These are phyloP conservation scores for Trichechus manatus DNA, from an alignment of 2,113 vertebrate species.

Conservation along the genomic window DNA sequence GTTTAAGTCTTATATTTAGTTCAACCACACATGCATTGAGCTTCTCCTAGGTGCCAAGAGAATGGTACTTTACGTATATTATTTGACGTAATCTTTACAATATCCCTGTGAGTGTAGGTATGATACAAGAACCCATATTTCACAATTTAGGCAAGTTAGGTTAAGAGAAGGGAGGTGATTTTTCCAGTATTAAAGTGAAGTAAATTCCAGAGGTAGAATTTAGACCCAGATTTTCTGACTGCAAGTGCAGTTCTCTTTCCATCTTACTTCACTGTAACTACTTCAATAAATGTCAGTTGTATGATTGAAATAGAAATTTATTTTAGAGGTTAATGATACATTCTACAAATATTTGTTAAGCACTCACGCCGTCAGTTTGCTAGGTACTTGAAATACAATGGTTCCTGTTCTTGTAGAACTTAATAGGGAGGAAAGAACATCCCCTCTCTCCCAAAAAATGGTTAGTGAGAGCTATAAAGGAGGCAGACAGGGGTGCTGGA, in stretches of 20 bases:
- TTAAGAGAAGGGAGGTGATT: constrained; percentile 20
- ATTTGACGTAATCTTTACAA: constrained; percentile 34
- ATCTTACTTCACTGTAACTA: constrained; percentile 20
- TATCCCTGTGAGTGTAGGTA: not conserved
- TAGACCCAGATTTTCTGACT: not conserved
- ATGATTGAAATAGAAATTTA: not conserved
- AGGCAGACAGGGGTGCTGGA: not conserved
- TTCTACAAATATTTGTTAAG: not conserved
- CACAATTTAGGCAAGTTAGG: not conserved
- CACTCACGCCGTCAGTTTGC: not conserved
- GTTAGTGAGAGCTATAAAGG: not conserved
- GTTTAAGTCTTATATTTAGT: constrained; percentile 39
- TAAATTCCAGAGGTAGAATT: constrained; percentile 40
- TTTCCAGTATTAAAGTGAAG: not conserved
- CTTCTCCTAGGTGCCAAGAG: not conserved
- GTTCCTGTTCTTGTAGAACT: not conserved
- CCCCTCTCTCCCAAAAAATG: not conserved
- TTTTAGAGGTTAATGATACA: constrained; percentile 28
- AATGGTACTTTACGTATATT: constrained; percentile 26
- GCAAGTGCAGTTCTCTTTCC: not conserved
- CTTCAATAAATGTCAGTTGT: not conserved
- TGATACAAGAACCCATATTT: constrained; percentile 36
- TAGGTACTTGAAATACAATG: not conserved
- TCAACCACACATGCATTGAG: not conserved
- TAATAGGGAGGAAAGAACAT: not conserved